Conservation (phyloP, 2,113 vertebrate species). For the Gadus macrocephalus region DNA sequence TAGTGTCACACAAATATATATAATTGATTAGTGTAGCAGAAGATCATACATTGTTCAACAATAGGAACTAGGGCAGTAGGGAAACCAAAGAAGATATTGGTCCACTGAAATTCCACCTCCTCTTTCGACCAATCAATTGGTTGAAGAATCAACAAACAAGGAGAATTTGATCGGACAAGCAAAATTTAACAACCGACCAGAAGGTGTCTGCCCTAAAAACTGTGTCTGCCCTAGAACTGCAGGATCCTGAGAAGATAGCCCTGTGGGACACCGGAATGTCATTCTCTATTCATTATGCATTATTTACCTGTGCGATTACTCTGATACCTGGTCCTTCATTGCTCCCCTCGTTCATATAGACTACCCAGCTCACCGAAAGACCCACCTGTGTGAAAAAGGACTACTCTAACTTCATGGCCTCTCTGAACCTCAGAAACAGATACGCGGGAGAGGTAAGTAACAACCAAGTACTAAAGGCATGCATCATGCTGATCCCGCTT, state of each 20-base stretch:
- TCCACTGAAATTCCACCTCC: no score
- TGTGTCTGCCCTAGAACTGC: neutral
- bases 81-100: no score
- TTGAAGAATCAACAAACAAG: no score
- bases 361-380: conserved; percentile 91
- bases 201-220: neutral
- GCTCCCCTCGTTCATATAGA: conserved; percentile 58
- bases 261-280: neutral
- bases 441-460: conserved; percentile 88
- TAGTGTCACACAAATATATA: neutral
- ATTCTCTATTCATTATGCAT: neutral
- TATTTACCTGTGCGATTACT: neutral
- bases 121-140: no score
- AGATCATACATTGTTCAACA: neutral
- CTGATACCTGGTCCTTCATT: neutral
- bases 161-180: no score
- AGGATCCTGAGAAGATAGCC: neutral
- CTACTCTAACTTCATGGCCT: conserved; percentile 99
- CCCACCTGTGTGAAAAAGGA: conserved; percentile 96
- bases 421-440: conserved; percentile 95
- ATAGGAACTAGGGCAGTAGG: no score
- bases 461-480: neutral
- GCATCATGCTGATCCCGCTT: neutral
- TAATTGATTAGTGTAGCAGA: neutral
- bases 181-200: neutral